These are phyloP conservation scores for Balaeniceps rex DNA, from an alignment of 2,113 vertebrate genomes.

Conservation along the genomic window DNA sequence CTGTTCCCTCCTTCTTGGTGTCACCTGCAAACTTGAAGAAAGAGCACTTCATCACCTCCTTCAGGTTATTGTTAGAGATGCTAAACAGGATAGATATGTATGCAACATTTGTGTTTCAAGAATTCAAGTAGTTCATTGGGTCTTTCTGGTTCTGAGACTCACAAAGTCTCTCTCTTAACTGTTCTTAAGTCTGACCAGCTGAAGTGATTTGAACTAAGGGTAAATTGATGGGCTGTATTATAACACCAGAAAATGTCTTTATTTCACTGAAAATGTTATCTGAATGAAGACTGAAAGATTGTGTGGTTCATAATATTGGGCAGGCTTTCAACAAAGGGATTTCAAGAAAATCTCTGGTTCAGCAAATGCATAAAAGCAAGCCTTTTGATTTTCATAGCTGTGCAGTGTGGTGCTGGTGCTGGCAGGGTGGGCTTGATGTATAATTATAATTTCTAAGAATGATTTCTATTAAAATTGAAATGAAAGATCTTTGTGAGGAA, in stretches of 20 bases:
- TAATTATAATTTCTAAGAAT: background rate
- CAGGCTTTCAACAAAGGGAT: background rate
- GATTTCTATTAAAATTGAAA: constrained; percentile 3
- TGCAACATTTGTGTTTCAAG: background rate
- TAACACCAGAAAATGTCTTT: background rate
- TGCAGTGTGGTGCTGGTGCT: background rate
- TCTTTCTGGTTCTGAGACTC: background rate
- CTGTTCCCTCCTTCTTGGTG: background rate
- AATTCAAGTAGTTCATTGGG: background rate
- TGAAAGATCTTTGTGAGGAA: background rate
- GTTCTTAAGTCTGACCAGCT: background rate
- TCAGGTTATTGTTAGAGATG: background rate
- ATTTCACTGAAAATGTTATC: background rate
- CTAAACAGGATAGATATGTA: background rate
- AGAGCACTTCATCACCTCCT: background rate
- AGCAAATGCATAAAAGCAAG: background rate
- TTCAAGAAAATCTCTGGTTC: constrained; percentile 41
- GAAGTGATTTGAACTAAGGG: background rate
- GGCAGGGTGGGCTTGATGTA: background rate
- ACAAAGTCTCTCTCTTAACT: background rate
- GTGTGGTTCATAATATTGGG: background rate
- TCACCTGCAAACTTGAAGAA: background rate
- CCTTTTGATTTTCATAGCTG: background rate
- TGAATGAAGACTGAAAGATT: background rate
- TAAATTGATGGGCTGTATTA: background rate